A percentile compares a stretch with the other conserved stretches of the same genome.
Evolutionary conservation across 2,797 vertebrate species (phyloP).

Genomic region (Simalia tracyae): DNA sequence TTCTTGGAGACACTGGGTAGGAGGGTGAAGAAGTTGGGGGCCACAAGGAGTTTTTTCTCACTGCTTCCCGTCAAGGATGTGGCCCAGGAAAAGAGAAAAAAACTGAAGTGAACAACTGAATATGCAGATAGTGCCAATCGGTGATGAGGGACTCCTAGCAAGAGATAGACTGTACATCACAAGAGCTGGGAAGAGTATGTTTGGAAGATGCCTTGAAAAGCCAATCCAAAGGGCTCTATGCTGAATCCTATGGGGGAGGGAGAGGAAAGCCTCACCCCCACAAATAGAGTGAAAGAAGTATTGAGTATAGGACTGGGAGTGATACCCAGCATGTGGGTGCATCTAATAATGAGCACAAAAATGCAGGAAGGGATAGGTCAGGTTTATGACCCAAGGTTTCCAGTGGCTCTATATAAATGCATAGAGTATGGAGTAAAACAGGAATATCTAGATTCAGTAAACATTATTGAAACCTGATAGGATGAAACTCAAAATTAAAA

Average conservation of each 20-base stretch:
- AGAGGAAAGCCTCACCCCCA: background rate
- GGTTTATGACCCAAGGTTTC: background rate
- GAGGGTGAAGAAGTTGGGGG: background rate
- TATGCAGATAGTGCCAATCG: background rate
- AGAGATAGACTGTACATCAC: background rate
- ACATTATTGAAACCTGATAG: background rate
- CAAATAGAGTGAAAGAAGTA: background rate
- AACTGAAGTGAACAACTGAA: background rate
- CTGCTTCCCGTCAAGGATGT: background rate
- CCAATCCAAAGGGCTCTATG: background rate
- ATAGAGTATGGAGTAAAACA: background rate
- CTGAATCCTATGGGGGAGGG: background rate
- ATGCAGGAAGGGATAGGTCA: background rate
- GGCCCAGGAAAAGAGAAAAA: background rate
- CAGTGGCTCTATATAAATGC: background rate
- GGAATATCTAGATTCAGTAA: background rate
- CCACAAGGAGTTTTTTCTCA: background rate
- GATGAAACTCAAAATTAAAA: background rate
- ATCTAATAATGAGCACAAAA: background rate
- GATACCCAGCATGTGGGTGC: background rate
- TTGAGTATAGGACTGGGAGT: background rate
- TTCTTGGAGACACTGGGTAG: background rate
- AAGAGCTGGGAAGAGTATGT: background rate
- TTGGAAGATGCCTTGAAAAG: background rate
- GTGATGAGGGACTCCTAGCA: background rate